Percentiles rank a stretch among this genome's conserved stretches.
Conservation (phyloP, 2,113 vertebrate species). For the Anas platyrhynchos region DNA sequence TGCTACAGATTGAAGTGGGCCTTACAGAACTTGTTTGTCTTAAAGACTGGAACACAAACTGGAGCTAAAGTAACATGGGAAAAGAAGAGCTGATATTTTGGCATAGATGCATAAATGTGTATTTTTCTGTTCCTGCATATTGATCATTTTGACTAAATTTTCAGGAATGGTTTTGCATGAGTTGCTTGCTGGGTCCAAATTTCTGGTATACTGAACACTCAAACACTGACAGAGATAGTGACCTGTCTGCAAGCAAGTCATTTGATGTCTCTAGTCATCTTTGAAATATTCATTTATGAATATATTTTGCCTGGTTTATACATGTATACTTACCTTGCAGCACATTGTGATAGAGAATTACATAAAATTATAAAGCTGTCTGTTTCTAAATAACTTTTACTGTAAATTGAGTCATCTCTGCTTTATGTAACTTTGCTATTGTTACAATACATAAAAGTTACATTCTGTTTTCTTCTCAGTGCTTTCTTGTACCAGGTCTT, state of each 20-base stretch:
- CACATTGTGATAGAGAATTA: background rate
- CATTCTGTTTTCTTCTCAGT: background rate
- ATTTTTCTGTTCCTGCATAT: background rate
- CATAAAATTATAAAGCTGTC: background rate
- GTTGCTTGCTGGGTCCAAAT: background rate
- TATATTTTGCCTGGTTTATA: background rate
- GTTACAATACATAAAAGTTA: background rate
- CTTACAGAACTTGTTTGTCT: background rate
- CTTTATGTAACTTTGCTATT: background rate
- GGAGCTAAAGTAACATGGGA: background rate
- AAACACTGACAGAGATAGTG: background rate
- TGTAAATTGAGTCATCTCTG: background rate
- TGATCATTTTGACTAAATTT: background rate
- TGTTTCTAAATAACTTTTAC: background rate
- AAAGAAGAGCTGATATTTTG: background rate
- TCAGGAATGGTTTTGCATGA: background rate
- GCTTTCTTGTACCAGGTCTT: background rate
- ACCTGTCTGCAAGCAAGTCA: background rate
- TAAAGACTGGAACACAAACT: background rate
- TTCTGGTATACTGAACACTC: background rate
- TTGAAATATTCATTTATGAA: background rate
- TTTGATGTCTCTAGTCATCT: background rate
- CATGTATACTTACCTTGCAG: background rate
- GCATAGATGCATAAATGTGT: background rate
- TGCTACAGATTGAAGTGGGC: background rate